phyloP scores from a whole-genome alignment of 2,797 vertebrate species.

The Sebastes paucispinis region DNA sequence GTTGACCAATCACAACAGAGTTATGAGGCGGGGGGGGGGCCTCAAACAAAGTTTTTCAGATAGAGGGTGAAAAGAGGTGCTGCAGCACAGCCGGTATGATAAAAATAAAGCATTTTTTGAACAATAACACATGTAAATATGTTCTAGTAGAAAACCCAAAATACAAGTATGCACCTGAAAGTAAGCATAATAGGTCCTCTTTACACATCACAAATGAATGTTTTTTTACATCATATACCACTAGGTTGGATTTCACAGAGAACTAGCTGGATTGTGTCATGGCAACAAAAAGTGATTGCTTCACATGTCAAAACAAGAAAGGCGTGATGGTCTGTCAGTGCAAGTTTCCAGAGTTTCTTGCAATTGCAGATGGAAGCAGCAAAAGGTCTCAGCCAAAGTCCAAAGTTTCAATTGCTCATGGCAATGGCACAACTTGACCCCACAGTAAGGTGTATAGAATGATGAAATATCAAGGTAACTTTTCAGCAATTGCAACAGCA shows the following conservation, averaged over 20 bases:
- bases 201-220: no score
- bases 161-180: no score
- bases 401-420: conserved; percentile 5
- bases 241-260: conserved; percentile 27
- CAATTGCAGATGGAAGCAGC: background rate
- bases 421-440: conserved; percentile 6
- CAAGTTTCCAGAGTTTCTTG: conserved; percentile 2
- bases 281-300: conserved; percentile 7
- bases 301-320: conserved; percentile 3
- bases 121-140: background rate
- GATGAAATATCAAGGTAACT: conserved; percentile 52
- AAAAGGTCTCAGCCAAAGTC: background rate
- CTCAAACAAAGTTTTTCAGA: no score
- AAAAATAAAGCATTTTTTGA: no score
- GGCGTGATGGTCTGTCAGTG: background rate
- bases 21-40: rapidly evolving
- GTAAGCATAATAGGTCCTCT: no score
- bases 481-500: conserved; percentile 5
- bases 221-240: conserved; percentile 6
- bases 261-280: conserved; percentile 1
- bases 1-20: no score
- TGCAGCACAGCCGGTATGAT: no score
- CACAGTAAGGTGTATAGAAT: conserved; percentile 2
- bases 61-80: no score
- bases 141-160: background rate